phyloP scores from a whole-genome alignment of 2,113 vertebrate genomes.

The Brachyhypopomus occidentalis region DNA sequence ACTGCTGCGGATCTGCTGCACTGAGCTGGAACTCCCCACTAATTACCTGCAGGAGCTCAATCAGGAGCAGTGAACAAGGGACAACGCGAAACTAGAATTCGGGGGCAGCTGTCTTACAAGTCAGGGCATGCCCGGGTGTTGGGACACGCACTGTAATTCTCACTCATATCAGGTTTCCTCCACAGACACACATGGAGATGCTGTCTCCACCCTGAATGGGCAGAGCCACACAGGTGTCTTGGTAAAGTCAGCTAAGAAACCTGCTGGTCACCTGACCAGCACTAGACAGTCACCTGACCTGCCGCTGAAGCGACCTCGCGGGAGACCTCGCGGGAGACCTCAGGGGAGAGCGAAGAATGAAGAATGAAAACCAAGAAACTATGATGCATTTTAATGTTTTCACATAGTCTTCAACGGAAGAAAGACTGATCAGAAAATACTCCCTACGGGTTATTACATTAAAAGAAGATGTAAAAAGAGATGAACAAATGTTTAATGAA shows the following conservation, averaged over 20 bases:
- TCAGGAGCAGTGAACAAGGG: not conserved
- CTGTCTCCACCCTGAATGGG: not conserved
- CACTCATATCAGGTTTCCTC: slow-evolving; percentile 25
- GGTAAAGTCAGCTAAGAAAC: slow-evolving; percentile 2
- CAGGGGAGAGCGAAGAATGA: not conserved
- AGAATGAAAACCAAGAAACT: too few relatives aligned
- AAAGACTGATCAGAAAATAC: too few relatives aligned
- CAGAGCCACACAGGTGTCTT: not conserved
- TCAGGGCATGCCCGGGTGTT: not conserved
- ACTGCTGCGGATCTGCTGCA: too few relatives aligned
- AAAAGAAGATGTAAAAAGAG: not conserved
- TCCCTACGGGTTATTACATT: not conserved
- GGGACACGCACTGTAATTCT: not conserved
- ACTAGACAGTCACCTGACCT: slow-evolving; percentile 8
- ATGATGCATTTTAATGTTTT: too few relatives aligned
- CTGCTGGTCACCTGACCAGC: slow-evolving; percentile 12
- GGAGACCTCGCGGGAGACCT: too few relatives aligned
- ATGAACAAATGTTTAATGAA: not conserved
- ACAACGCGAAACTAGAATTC: not conserved
- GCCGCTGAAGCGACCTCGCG: not conserved
- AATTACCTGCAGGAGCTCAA: not conserved
- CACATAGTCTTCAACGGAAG: too few relatives aligned
- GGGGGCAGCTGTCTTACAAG: not conserved
- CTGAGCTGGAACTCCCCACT: not conserved
- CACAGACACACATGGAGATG: not conserved